Evolutionary conservation across 2,113 vertebrate genomes (phyloP).

Genomic region (Campylomormyrus numenius): DNA sequence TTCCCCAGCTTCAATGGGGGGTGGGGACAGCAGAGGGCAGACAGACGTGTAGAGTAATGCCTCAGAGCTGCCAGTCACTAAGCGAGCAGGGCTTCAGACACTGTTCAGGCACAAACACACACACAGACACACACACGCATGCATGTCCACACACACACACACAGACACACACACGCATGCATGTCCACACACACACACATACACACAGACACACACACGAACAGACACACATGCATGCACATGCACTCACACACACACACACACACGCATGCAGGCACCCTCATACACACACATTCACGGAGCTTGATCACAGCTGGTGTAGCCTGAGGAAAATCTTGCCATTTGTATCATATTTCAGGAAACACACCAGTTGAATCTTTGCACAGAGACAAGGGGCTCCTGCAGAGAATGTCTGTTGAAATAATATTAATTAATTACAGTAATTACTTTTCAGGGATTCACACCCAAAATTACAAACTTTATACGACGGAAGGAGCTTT

Average conservation of each 20-base stretch:
- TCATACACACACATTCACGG: conserved; percentile 43
- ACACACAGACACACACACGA: background rate
- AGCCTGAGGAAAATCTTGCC: background rate
- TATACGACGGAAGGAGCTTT: background rate
- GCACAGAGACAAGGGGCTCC: background rate
- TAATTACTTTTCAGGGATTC: background rate
- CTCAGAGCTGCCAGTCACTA: background rate
- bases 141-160: background rate
- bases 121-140: background rate
- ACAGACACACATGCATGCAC: background rate
- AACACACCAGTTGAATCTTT: conserved; percentile 5
- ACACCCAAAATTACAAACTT: background rate
- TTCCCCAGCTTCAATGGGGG: background rate
- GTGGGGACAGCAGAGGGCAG: background rate
- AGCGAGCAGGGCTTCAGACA: background rate
- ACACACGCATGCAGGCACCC: conserved; percentile 26
- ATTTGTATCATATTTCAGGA: background rate
- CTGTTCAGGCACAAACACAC: background rate
- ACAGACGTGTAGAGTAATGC: background rate
- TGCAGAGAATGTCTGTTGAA: background rate
- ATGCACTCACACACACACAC: conserved; percentile 19
- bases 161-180: background rate
- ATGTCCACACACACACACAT: background rate
- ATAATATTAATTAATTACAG: background rate
- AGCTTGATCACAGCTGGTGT: conserved; percentile 65